Evolutionary conservation across 2,888 invertebrate genomes (phyloP).

Genomic region (Minunthozetes semirufus): DNA sequence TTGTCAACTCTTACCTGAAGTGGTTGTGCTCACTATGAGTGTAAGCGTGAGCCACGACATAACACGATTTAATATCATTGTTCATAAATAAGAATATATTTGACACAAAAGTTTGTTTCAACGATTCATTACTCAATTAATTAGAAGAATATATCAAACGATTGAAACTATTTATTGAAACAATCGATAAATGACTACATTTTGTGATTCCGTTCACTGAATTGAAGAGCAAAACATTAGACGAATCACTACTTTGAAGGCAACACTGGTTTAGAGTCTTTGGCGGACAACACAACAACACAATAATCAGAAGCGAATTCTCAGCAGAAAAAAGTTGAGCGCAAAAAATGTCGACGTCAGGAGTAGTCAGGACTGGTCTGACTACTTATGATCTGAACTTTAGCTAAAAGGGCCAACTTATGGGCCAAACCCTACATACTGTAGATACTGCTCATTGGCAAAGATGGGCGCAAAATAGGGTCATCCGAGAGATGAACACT

Average conservation of each 20-base stretch:
- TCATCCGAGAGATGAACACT: conserved; percentile 12
- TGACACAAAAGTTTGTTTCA: not conserved
- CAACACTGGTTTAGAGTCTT: not conserved
- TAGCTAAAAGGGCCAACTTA: conserved; percentile 24
- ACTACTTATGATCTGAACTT: conserved; percentile 19
- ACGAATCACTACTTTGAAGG: not conserved
- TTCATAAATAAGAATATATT: not conserved
- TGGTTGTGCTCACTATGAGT: conserved; percentile 33
- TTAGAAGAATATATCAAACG: not conserved
- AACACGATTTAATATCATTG: conserved; percentile 12
- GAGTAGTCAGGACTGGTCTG: not conserved
- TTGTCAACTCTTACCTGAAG: conserved; percentile 30
- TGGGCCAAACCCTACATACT: conserved; percentile 21
- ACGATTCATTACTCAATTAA: conserved; percentile 3
- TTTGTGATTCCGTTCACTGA: not conserved
- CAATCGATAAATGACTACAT: conserved; percentile 10
- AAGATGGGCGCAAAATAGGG: conserved; percentile 18
- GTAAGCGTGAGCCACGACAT: conserved; percentile 36
- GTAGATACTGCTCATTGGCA: conserved; percentile 2
- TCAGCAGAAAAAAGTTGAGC: not conserved
- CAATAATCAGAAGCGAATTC: conserved; percentile 19
- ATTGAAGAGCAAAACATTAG: conserved; percentile 18
- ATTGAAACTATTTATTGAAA: not conserved
- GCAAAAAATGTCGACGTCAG: conserved; percentile 26
- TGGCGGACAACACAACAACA: no score